Evolutionary conservation across 2,113 vertebrate species (phyloP).

Genomic region (Prunella fulvescens): DNA sequence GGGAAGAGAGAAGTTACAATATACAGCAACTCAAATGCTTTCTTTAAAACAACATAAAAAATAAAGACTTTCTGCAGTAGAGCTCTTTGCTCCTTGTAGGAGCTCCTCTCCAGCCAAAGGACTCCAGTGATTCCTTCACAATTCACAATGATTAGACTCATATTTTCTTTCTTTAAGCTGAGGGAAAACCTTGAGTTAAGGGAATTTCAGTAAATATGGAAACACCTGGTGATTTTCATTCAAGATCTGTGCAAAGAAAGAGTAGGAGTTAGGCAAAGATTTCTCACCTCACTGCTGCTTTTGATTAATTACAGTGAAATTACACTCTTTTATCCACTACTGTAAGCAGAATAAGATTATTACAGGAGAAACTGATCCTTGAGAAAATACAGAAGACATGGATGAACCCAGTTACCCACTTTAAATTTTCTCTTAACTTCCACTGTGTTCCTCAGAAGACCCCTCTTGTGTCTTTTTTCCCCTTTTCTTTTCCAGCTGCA

Average conservation of each 20-base stretch:
- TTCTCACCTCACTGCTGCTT: background rate
- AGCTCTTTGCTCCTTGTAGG: background rate
- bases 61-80: background rate
- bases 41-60: background rate
- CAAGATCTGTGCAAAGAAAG: background rate
- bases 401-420: background rate
- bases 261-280: slow-evolving; percentile 4
- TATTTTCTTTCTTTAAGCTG: background rate
- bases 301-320: slow-evolving; percentile 9
- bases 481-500: background rate
- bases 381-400: background rate
- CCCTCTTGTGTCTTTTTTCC: background rate
- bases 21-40: background rate
- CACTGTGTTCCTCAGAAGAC: background rate
- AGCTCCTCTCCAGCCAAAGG: background rate
- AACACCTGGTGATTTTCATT: slow-evolving; percentile 17
- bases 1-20: background rate
- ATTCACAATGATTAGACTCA: slow-evolving; percentile 25
- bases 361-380: background rate
- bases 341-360: background rate
- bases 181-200: background rate
- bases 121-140: slow-evolving; percentile 33
- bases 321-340: background rate
- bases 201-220: background rate
- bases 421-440: background rate